These are phyloP conservation scores for Drosophila mayaguana DNA, from an alignment of 2,888 invertebrate genomes.

Conservation along the genomic window DNA sequence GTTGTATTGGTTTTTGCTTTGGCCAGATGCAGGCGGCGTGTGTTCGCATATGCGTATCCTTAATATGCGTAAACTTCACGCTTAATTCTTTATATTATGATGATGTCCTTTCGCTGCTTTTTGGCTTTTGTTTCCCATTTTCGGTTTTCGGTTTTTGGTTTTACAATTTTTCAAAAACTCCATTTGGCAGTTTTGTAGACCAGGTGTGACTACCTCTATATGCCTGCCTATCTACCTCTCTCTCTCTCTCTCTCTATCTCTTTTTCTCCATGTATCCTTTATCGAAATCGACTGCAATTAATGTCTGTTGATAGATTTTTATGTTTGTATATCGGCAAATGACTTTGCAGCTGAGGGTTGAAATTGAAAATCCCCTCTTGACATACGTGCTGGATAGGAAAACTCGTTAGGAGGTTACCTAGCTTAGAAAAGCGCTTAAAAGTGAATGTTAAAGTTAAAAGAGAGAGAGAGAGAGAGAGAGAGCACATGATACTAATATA, in stretches of 20 bases:
- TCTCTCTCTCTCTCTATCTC: constrained; percentile 5
- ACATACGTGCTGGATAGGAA: constrained; percentile 24
- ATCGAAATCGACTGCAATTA: constrained; percentile 64
- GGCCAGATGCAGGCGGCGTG: constrained; percentile 77
- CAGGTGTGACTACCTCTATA: constrained; percentile 65
- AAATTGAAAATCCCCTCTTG: constrained; percentile 4
- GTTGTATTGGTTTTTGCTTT: constrained; percentile 39
- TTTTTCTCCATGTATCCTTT: constrained; percentile 16
- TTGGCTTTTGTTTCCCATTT: constrained; percentile 71
- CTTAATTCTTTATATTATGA: constrained; percentile 82
- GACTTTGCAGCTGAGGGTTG: constrained; percentile 56
- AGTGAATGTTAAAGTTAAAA: background rate
- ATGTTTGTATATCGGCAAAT: constrained; percentile 75
- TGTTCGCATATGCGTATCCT: constrained; percentile 72
- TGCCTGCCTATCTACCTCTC: constrained; percentile 20
- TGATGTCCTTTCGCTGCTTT: constrained; percentile 80
- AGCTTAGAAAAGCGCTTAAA: background rate
- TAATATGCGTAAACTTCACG: constrained; percentile 85
- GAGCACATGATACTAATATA: no score
- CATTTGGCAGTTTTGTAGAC: constrained; percentile 41
- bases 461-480: background rate
- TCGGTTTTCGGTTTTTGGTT: constrained; percentile 55
- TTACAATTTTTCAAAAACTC: constrained; percentile 70
- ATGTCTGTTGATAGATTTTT: constrained; percentile 78
- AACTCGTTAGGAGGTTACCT: constrained; percentile 12